Base-by-base conservation (phyloP, 2,888 invertebrate species). In the Nemurella pictetii region DNA sequence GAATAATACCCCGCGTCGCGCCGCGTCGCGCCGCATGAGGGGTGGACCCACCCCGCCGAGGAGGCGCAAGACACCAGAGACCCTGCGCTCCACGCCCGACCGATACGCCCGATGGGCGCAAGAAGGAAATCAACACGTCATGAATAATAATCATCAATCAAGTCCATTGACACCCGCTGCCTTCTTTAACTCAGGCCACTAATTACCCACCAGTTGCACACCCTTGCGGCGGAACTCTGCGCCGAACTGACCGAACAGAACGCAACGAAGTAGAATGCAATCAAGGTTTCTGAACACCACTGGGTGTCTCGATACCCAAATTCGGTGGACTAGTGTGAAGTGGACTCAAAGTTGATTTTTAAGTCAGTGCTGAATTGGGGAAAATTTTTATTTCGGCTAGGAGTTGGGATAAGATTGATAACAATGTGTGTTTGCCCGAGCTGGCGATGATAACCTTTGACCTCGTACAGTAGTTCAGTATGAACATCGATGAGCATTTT, bases 21-120 rank as follows among this genome's bases (percentile, higher is more conserved):
- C 28, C 32, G 82, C n/a, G 72, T 29, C 30, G n/a, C 81, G n/a
- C 36, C 72, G 80, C 82, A 30, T 29, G 74, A 32, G 81, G 74
- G 85, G 85, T 86, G 86, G 83, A 25, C 85, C 75, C 73, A 20
- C 12, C 55, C 20, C 55, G 20, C 20, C 1, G 9, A 55, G 2
- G 55, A 12, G 55, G 2, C 55, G 55, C 55, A 55, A 55, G 12
- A 12, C 55, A 12, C 55, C 55, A 55, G 3, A 55, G 55, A 55
- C 55, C 55, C 1, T 20, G 15, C 2, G 12, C 55, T 55, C 20
- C 55, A 55, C 20, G 20, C 55, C 20, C n/a, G n/a, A n/a, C 20
- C 55, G 55, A 20, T 20, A 55, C 20, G n/a, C 9, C 55, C 55
- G 55, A 55, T 55, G 55, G 20, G 20, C 55, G 55, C 55, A 20